Evolutionary conservation across 2,888 invertebrate species (phyloP), one percentile per base, ranked within the genome.

Genomic region (Polietes domitor): DNA sequence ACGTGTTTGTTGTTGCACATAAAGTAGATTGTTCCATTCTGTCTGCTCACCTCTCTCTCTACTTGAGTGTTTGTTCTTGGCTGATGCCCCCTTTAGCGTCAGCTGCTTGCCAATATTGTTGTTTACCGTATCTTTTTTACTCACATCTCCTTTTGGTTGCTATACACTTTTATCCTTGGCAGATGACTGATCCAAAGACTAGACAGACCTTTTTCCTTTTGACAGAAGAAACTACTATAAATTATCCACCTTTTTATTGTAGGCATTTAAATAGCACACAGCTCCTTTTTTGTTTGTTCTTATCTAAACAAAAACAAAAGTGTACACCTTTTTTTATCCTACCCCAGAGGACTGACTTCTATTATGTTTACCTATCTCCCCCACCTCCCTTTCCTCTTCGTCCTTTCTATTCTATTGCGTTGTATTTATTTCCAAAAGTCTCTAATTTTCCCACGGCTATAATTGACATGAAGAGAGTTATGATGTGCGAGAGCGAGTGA

Each of bases 121-220:
- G 50, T 17, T 32, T 65, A 12, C 76, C 21, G 43, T 73, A 28
- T 61, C 19, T 47, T 26, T 74, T 15, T 73, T 21, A n/a, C 26
- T 6, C 12, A 19, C 19, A 32, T 58, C 12, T 41, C 63, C 70
- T 32, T 74, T 80, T 75, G n/a, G 58, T 58, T 24, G 37, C 12
- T 37, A 37, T 37, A 3, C 37, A 10, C 4, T 9, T 12, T 12
- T 37, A 37, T 32, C 32, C 37, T 37, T 37, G 1, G 12, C 37
- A 37, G 37, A 37, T 37, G 37, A 37, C 10, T 10, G 37, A 37
- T 12, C n/a, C n/a, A n/a, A n/a, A n/a, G n/a, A n/a, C n/a, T n/a
- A n/a, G n/a, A 32, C 4, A 32, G 32, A 32, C 3, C 32, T 75
- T 80, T 68, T 24, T 71, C 26, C 41, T 41, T 10, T 32, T 32